Evolutionary conservation across 2,113 vertebrate genomes (phyloP).

Genomic region (Climacteris rufus): DNA sequence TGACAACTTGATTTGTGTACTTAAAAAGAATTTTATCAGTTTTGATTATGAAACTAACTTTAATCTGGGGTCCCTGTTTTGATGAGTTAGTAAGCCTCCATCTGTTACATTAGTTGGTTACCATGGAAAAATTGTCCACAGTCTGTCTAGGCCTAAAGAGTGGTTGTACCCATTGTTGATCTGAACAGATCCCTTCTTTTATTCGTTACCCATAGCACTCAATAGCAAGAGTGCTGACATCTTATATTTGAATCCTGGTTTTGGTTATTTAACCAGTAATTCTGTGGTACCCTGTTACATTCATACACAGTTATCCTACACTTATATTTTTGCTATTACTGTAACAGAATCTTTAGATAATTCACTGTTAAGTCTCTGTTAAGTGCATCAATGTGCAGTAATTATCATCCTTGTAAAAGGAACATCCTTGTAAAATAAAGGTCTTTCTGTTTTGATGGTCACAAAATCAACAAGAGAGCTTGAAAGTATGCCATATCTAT

Average conservation of each 20-base stretch:
- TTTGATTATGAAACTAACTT: not conserved
- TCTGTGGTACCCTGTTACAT: not conserved
- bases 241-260: not conserved
- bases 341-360: not conserved
- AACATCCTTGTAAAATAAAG: not conserved
- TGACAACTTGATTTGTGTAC: not conserved
- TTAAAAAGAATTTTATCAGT: not conserved
- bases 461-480: not conserved
- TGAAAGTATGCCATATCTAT: not conserved
- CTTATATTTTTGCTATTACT: not conserved
- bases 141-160: not conserved
- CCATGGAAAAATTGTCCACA: slow-evolving; percentile 5
- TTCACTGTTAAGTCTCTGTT: not conserved
- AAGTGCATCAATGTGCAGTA: not conserved
- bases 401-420: not conserved
- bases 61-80: not conserved
- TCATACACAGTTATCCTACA: not conserved
- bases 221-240: not conserved
- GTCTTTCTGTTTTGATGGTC: not conserved
- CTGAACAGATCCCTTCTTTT: not conserved
- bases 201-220: not conserved
- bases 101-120: slow-evolving; percentile 18
- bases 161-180: not conserved
- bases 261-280: not conserved
- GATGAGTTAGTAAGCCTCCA: not conserved